Evolutionary conservation across 2,113 vertebrate species (phyloP), one percentile per base, ranked within the genome.

Genomic region (Microcebus lehilahytsara): DNA sequence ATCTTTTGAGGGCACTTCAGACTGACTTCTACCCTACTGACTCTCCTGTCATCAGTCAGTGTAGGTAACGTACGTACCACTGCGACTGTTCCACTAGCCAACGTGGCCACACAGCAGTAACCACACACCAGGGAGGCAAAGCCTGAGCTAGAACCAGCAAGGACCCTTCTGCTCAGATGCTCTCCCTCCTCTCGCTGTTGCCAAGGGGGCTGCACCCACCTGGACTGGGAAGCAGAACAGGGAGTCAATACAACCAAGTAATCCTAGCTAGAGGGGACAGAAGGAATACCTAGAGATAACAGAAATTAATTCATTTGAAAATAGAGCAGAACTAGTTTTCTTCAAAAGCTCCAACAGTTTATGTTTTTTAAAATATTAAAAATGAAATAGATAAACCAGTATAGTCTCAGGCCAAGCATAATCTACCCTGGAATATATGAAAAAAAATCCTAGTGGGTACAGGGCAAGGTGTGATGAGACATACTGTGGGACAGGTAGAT

Each of bases 361-460:
- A 32, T 46, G 30, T 78, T 91, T 89, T 46, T 14, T 92, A 69
- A n/a, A 10, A 23, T 51, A 20, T 84, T 81, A 46, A 79, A 71
- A 91, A 74, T 83, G 89, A 92, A 97, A n/a, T 19, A 89, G 60
- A 58, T 42, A 85, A 75, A 89, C 42, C 51, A 27, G 3, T 37
- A 46, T 42, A 64, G 53, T 71, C 58, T 64, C 64, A 46, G 56
- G 23, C 67, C 84, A 19, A 75, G 78, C 83, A 85, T 11, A 89
- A 37, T 86, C 74, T 56, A 66, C 23, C 8, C 40, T 20, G 30
- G n/a, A 2, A 6, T 37, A 51, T 8, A 25, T 12, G 40, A 53
- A 75, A 46, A 46, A 53, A 62, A 85, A 79, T 17, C 25, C 12
- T 5, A 8, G 2, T 2, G 49, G 17, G 13, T 42, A 5, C 51